phyloP scores from a whole-genome alignment of 2,113 vertebrate genomes.

The Lathamus discolor region DNA sequence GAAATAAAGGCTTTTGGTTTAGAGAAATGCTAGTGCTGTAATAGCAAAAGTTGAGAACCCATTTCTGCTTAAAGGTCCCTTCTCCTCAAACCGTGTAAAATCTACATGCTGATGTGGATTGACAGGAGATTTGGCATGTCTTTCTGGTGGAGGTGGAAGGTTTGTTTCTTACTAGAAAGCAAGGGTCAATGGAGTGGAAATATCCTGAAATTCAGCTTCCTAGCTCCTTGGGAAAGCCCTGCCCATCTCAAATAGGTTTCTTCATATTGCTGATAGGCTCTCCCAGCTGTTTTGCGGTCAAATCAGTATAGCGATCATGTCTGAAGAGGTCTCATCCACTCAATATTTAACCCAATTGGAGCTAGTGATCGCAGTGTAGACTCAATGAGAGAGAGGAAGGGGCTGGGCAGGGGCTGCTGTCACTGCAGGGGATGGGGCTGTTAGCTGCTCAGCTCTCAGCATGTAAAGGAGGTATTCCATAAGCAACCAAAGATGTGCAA shows the following conservation, averaged over 20 bases:
- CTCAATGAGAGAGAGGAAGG: background rate
- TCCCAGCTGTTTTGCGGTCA: background rate
- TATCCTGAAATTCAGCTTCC: background rate
- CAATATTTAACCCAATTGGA: background rate
- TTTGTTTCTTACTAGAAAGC: background rate
- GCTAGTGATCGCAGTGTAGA: background rate
- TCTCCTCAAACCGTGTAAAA: background rate
- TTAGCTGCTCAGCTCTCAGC: background rate
- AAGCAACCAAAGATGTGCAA: fast-evolving
- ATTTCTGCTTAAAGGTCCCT: slow-evolving; percentile 33
- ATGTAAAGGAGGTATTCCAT: fast-evolving
- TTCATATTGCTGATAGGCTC: background rate
- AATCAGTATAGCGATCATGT: fast-evolving
- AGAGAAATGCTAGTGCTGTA: background rate
- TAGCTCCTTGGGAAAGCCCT: background rate
- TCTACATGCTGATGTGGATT: slow-evolving; percentile 3
- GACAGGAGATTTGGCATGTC: background rate
- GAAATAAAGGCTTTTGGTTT: slow-evolving; percentile 24
- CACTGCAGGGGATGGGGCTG: background rate
- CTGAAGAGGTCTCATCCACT: background rate
- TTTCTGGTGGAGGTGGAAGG: background rate
- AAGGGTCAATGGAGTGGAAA: background rate
- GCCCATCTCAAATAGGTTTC: background rate
- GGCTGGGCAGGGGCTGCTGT: background rate
- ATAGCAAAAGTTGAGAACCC: slow-evolving; percentile 9